Conservation (phyloP, 1,140 invertebrate species). For the Heliconius congener region DNA sequence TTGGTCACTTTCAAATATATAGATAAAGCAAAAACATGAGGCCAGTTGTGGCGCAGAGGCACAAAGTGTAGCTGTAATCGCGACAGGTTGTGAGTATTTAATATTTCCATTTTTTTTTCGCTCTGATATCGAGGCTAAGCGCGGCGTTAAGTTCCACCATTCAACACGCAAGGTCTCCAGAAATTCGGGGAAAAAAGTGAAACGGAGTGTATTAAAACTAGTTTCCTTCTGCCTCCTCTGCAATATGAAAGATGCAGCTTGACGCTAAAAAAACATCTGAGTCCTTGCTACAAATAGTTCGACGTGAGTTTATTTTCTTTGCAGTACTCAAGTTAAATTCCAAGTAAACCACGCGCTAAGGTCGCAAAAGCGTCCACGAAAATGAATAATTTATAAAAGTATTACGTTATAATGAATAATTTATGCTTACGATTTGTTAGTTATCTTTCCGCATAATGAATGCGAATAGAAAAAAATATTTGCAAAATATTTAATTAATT, state of each 20-base stretch:
- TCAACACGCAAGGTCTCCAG: too few species aligned
- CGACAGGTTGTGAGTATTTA: too few species aligned
- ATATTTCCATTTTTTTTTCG: too few species aligned
- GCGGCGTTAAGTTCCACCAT: too few species aligned
- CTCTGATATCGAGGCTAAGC: too few species aligned
- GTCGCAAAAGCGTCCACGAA: background rate
- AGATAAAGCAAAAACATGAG: too few species aligned
- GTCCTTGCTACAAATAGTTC: background rate
- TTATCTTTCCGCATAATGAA: background rate
- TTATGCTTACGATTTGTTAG: background rate
- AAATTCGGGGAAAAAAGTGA: too few species aligned
- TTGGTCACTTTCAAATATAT: too few species aligned
- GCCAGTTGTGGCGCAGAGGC: too few species aligned
- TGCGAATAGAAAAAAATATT: background rate
- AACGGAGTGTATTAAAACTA: background rate
- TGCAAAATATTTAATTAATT: too few species aligned
- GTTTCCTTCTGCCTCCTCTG: background rate
- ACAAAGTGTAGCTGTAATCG: too few species aligned
- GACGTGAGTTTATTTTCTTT: background rate
- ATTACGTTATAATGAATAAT: background rate
- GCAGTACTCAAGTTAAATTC: background rate
- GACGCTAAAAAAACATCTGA: background rate
- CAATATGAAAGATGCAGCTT: background rate
- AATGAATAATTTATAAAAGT: conserved; percentile 9
- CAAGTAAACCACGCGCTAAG: background rate